phyloP scores from a whole-genome alignment of 2,888 invertebrate genomes.

The Eupithecia vulgata region DNA sequence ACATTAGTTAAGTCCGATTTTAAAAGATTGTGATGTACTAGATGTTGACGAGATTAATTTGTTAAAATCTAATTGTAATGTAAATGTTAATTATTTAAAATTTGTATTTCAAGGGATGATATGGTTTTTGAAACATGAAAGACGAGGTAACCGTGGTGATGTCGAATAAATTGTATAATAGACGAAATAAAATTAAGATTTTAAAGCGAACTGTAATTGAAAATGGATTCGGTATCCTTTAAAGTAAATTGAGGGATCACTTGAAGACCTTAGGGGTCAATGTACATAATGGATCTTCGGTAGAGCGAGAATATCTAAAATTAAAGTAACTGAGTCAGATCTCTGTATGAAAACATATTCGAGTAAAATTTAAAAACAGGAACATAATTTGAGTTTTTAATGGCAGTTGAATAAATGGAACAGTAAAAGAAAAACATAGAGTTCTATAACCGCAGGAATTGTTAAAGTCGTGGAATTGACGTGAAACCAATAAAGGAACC shows the following conservation, averaged over 20 bases:
- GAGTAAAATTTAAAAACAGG: constrained; percentile 33
- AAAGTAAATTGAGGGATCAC: constrained; percentile 76
- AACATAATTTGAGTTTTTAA: constrained; percentile 2
- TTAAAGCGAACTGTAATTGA: constrained; percentile 43
- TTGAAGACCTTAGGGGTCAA: constrained; percentile 60
- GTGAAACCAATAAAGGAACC: constrained; percentile 71
- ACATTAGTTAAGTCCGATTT: constrained; percentile 72
- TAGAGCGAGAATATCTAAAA: constrained; percentile 50
- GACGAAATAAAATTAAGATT: constrained; percentile 29
- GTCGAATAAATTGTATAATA: constrained; percentile 36
- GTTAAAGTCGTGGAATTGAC: constrained; percentile 76
- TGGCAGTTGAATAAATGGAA: constrained; percentile 38
- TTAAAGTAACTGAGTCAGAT: constrained; percentile 52
- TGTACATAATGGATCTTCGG: constrained; percentile 72
- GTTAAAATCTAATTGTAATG: constrained; percentile 66
- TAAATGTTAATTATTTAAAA: constrained; percentile 43
- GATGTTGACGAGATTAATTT: constrained; percentile 75
- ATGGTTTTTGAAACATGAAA: constrained; percentile 40
- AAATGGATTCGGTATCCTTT: constrained; percentile 63
- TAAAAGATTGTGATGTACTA: constrained; percentile 81
- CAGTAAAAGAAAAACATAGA: constrained; percentile 42
- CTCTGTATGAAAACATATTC: constrained; percentile 42
- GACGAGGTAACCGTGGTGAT: constrained; percentile 35
- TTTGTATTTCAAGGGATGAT: constrained; percentile 40
- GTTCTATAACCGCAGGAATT: constrained; percentile 65